Percentiles rank a stretch among this genome's conserved stretches.
phyloP scores from a whole-genome alignment of 2,888 invertebrate genomes.

The Therioaphis trifolii region DNA sequence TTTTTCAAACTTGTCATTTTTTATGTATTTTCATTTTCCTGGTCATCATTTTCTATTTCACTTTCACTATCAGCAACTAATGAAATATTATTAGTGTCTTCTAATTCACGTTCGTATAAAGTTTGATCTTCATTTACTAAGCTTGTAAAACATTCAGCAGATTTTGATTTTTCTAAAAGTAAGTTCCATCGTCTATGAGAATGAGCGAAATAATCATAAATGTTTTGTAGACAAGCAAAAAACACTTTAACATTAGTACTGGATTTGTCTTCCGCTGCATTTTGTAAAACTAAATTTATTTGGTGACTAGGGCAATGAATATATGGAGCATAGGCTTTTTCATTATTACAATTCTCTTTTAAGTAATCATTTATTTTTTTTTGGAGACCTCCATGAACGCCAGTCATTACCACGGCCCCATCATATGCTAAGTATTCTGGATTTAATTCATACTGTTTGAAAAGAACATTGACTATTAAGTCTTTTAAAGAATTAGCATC shows the following conservation, averaged over 20 bases:
- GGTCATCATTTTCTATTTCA: not conserved
- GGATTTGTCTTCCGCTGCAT: conserved; percentile 5
- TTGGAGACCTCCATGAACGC: conserved; percentile 10
- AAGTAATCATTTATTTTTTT: conserved; percentile 17
- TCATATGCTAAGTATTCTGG: conserved; percentile 6
- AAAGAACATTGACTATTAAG: conserved; percentile 18
- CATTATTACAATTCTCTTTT: conserved; percentile 7
- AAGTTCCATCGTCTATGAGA: conserved; percentile 13
- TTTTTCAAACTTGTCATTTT: not conserved
- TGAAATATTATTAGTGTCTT: conserved; percentile 9
- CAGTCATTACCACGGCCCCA: conserved; percentile 14
- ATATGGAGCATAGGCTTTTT: conserved; percentile 18
- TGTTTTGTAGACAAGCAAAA: conserved; percentile 6
- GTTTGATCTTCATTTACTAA: not conserved
- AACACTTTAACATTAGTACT: conserved; percentile 2
- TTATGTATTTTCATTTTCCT: conserved; percentile 5
- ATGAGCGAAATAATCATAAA: conserved; percentile 16
- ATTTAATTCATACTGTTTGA: too few species aligned
- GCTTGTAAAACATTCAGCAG: not conserved
- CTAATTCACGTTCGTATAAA: conserved; percentile 4
- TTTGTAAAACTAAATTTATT: conserved; percentile 6
- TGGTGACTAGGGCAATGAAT: conserved; percentile 11
- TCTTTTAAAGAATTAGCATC: conserved; percentile 7
- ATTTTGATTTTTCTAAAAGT: conserved; percentile 20
- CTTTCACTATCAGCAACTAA: not conserved